These are phyloP conservation scores for Pyrochroa serraticornis DNA, from an alignment of 2,888 invertebrate species.

Conservation along the genomic window DNA sequence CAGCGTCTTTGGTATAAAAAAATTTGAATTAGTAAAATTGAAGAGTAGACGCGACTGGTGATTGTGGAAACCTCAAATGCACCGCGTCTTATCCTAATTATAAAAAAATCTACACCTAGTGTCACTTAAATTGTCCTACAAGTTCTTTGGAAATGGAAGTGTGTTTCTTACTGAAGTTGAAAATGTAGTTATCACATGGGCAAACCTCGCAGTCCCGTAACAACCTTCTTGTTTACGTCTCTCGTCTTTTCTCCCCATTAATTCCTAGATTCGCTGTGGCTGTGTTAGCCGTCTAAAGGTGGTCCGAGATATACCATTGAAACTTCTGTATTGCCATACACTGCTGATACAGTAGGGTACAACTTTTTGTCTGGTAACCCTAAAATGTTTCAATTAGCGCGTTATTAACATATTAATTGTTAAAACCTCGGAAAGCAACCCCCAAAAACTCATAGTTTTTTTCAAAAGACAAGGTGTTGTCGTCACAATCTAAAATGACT, in stretches of 20 bases:
- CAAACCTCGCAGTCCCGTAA: slow-evolving; percentile 56
- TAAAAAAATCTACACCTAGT: slow-evolving; percentile 21
- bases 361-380: slow-evolving; percentile 91
- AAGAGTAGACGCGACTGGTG: slow-evolving; percentile 7
- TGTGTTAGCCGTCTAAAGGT: slow-evolving; percentile 90
- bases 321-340: slow-evolving; percentile 99
- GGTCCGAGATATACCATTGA: slow-evolving; percentile 98
- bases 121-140: slow-evolving; percentile 17
- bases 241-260: slow-evolving; percentile 17
- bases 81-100: slow-evolving; percentile 19
- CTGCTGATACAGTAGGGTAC: slow-evolving; percentile 96
- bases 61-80: slow-evolving; percentile 20
- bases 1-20: neutral
- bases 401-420: slow-evolving; percentile 6
- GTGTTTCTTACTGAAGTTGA: slow-evolving; percentile 25
- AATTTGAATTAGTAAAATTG: neutral
- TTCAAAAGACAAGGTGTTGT: slow-evolving; percentile 95
- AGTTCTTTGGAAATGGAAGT: slow-evolving; percentile 29
- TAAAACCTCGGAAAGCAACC: slow-evolving; percentile 90
- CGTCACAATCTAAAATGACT: slow-evolving; percentile 97
- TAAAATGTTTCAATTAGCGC: slow-evolving; percentile 54
- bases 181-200: slow-evolving; percentile 55
- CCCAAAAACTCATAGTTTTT: slow-evolving; percentile 98
- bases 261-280: slow-evolving; percentile 27
- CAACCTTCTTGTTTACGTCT: slow-evolving; percentile 39